Percentiles rank a stretch among this genome's conserved stretches.
Evolutionary conservation across 2,797 vertebrate species (phyloP).

Genomic region (Danio kyathit): DNA sequence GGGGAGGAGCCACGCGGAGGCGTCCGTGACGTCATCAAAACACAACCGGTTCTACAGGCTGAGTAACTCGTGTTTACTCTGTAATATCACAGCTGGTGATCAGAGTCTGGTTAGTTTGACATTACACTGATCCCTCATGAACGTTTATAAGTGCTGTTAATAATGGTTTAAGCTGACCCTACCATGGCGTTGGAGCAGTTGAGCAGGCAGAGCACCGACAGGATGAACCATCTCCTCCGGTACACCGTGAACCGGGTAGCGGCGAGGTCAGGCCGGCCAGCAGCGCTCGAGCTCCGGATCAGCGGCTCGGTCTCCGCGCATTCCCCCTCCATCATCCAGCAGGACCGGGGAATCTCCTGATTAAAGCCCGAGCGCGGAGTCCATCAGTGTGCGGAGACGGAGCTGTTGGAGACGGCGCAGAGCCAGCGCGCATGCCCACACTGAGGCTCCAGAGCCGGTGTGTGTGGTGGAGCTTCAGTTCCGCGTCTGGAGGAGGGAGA

Average conservation of each 20-base stretch:
- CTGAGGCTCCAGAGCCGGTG: no score
- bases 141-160: not conserved
- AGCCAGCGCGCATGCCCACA: no score
- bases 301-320: not conserved
- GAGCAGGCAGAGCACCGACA: conserved; percentile 83
- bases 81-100: no score
- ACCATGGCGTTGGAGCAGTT: conserved; percentile 92
- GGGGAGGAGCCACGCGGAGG: not conserved
- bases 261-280: not conserved
- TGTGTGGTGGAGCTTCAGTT: not conserved
- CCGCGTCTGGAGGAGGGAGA: no score
- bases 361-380: not conserved
- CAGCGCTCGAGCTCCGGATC: not conserved
- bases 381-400: not conserved
- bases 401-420: not conserved
- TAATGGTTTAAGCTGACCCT: conserved; percentile 39
- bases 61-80: no score
- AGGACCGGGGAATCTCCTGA: not conserved
- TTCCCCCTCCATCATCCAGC: not conserved
- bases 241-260: conserved; percentile 74
- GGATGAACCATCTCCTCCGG: conserved; percentile 86
- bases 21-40: not conserved
- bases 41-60: not conserved
- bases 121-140: not conserved
- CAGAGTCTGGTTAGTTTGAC: no score